These are phyloP conservation scores for Poecilia picta DNA, from an alignment of 2,797 vertebrate genomes.

Conservation along the genomic window DNA sequence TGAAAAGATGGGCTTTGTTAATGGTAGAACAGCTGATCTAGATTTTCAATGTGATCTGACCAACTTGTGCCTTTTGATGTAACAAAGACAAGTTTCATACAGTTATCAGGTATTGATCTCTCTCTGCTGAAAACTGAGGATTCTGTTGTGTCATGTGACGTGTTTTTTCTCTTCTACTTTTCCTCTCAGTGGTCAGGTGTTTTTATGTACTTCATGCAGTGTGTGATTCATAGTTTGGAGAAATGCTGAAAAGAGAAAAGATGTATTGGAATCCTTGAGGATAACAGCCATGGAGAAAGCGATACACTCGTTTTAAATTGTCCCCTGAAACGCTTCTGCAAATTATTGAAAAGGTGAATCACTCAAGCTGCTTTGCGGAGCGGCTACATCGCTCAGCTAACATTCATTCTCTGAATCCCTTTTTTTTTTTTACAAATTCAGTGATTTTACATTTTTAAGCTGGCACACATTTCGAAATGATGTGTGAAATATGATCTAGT, in stretches of 20 bases:
- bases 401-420: constrained; percentile 64
- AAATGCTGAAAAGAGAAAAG: constrained; percentile 39
- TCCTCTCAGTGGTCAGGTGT: constrained; percentile 68
- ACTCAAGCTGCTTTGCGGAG: constrained; percentile 62
- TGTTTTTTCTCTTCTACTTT: constrained; percentile 66
- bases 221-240: constrained; percentile 51
- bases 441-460: constrained; percentile 55
- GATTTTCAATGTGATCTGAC: constrained; percentile 83
- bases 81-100: constrained; percentile 84
- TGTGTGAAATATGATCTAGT: constrained; percentile 62
- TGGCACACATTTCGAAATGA: constrained; percentile 58
- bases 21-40: constrained; percentile 66
- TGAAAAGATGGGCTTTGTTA: constrained; percentile 72
- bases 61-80: constrained; percentile 94
- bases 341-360: constrained; percentile 60
- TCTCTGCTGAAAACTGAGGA: constrained; percentile 83
- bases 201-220: constrained; percentile 61
- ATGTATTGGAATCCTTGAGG: constrained; percentile 48
- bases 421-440: constrained; percentile 58
- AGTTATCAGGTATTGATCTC: constrained; percentile 82
- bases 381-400: constrained; percentile 67
- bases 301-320: constrained; percentile 54
- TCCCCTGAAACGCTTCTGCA: constrained; percentile 55
- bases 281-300: constrained; percentile 41
- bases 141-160: constrained; percentile 78